Conservation (phyloP, 1,140 invertebrate genomes). For the Tetragonula clypearis region DNA sequence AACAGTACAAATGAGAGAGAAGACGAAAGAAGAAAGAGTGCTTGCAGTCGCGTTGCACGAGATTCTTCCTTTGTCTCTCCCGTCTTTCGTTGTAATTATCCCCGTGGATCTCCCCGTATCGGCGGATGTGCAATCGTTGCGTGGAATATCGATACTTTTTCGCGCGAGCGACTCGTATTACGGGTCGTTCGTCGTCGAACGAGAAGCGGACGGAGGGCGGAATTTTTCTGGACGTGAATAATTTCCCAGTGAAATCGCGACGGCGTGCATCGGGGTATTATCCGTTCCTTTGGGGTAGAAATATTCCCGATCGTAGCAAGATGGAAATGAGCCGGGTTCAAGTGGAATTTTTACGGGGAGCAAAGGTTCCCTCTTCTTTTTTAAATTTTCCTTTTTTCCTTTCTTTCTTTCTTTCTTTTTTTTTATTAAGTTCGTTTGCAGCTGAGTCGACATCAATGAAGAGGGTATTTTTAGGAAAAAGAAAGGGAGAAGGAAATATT, state of each 20-base stretch:
- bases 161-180: background rate
- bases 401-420: no score
- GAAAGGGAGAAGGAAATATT: background rate
- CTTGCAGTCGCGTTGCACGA: background rate
- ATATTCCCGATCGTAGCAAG: background rate
- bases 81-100: background rate
- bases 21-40: background rate
- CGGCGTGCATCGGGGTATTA: background rate
- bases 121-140: background rate
- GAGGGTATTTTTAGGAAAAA: background rate
- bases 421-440: background rate
- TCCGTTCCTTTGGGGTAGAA: background rate
- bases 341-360: background rate
- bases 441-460: no score
- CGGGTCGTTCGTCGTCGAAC: background rate
- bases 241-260: background rate
- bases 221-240: conserved; percentile 2
- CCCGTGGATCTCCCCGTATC: background rate
- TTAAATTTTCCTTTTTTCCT: background rate
- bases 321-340: background rate
- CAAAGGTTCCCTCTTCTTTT: no score
- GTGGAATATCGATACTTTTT: conserved; percentile 31
- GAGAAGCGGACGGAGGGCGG: background rate
- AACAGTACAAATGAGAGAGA: background rate
- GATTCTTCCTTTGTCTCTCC: background rate